These are phyloP conservation scores for Bradypodion ventrale DNA, from an alignment of 2,797 vertebrate species.

Conservation along the genomic window DNA sequence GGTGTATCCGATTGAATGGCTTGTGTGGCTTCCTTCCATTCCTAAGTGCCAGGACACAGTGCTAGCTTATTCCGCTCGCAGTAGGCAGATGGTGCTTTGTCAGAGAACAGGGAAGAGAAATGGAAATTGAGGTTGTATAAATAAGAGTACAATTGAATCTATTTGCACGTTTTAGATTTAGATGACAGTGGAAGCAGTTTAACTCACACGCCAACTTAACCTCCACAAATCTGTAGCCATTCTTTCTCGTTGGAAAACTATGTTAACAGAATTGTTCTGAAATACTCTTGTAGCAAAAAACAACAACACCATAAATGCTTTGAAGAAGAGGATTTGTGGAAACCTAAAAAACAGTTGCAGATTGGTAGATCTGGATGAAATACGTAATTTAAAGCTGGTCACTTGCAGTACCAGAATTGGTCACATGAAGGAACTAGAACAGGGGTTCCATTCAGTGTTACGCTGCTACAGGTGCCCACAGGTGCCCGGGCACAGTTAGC, in stretches of 20 bases:
- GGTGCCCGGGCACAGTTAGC: too few relatives aligned
- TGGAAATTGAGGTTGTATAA: background rate
- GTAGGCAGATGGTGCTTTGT: background rate
- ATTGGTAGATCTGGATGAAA: too few relatives aligned
- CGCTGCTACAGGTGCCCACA: too few relatives aligned
- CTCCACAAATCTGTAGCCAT: conserved; percentile 16
- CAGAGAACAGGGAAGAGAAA: background rate
- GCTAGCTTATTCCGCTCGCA: background rate
- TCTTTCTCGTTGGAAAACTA: conserved; percentile 14
- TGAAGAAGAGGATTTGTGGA: too few relatives aligned
- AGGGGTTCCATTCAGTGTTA: too few relatives aligned
- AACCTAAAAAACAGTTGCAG: too few relatives aligned
- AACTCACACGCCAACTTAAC: conserved; percentile 24
- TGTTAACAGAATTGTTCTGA: conserved; percentile 22
- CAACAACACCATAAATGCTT: too few relatives aligned
- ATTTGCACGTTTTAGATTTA: conserved; percentile 6
- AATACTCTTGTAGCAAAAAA: conserved; percentile 35
- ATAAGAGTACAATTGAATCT: conserved; percentile 2
- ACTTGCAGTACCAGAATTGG: too few relatives aligned
- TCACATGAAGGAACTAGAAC: too few relatives aligned
- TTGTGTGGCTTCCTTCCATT: background rate
- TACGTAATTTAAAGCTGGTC: too few relatives aligned
- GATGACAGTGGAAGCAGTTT: conserved; percentile 3
- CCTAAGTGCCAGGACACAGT: too few relatives aligned
- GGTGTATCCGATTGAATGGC: background rate